Conservation (phyloP, 2,797 vertebrate genomes). For the Oreonectes daqikongensis region DNA sequence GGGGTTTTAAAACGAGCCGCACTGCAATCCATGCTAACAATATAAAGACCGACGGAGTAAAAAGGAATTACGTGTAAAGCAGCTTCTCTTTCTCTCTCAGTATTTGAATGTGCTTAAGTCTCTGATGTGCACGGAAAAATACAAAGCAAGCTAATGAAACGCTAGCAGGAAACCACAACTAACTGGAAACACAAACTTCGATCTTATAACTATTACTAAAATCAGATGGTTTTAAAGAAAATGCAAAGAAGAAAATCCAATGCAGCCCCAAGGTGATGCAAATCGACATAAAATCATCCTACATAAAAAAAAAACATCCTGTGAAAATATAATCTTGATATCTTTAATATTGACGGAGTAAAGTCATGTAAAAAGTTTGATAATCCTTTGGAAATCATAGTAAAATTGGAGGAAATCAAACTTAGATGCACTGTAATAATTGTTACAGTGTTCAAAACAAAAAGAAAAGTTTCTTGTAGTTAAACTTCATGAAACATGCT, state of each 20-base stretch:
- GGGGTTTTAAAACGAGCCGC: slow-evolving; percentile 10
- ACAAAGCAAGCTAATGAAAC: slow-evolving; percentile 27
- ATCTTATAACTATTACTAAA: slow-evolving; percentile 15
- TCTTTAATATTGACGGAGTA: too few species aligned
- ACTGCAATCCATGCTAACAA: slow-evolving; percentile 12
- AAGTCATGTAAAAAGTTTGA: too few species aligned
- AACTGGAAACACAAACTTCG: slow-evolving; percentile 2
- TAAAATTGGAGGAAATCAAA: too few species aligned
- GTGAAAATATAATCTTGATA: too few species aligned
- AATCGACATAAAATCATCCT: neutral
- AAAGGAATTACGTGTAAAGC: slow-evolving; percentile 19
- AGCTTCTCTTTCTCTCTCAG: slow-evolving; percentile 12
- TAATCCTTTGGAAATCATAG: too few species aligned
- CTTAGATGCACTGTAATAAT: too few species aligned
- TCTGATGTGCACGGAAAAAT: slow-evolving; percentile 34
- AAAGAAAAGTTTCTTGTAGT: neutral
- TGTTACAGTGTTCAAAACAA: too few species aligned
- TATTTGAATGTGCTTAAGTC: slow-evolving; percentile 6
- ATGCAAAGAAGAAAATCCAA: neutral
- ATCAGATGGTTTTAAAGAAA: neutral
- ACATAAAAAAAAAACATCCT: too few species aligned
- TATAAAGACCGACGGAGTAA: slow-evolving; percentile 25
- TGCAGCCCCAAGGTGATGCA: neutral
- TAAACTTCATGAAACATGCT: neutral
- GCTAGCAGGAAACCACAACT: neutral